Conservation (phyloP, 2,888 invertebrate genomes). For the Cyaniris semiargus region DNA sequence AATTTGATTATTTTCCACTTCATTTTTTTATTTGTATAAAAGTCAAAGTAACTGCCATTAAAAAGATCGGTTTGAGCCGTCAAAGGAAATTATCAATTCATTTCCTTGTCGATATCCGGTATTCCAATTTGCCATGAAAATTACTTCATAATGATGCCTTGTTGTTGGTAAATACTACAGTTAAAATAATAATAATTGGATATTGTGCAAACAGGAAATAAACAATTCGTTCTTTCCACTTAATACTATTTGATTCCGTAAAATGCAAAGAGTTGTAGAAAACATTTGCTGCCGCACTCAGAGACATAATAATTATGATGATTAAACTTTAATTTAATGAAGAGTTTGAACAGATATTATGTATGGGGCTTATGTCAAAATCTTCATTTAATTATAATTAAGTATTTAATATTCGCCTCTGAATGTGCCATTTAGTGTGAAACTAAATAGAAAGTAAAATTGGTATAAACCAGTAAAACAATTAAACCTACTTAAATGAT, state of each 20-base stretch:
- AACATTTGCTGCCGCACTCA: neutral
- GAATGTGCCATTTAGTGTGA: too few relatives aligned
- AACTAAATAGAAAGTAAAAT: neutral
- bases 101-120: conserved; percentile 20
- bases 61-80: neutral
- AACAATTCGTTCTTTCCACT: neutral
- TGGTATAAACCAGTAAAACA: neutral
- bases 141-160: neutral
- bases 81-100: conserved; percentile 17
- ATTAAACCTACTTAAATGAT: neutral
- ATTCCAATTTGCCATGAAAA: conserved; percentile 19
- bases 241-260: neutral
- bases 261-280: neutral
- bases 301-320: too few relatives aligned
- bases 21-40: neutral
- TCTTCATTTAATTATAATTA: too few relatives aligned
- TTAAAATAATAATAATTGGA: neutral
- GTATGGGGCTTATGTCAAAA: too few relatives aligned
- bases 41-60: conserved; percentile 7
- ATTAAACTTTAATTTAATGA: too few relatives aligned
- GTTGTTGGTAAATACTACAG: neutral
- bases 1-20: neutral
- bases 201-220: neutral
- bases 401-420: too few relatives aligned
- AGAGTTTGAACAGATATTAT: too few relatives aligned